A percentile compares a stretch with the other conserved stretches of the same genome.
phyloP scores from a whole-genome alignment of 2,797 vertebrate genomes.

The Cynodonichthys magdalenae region DNA sequence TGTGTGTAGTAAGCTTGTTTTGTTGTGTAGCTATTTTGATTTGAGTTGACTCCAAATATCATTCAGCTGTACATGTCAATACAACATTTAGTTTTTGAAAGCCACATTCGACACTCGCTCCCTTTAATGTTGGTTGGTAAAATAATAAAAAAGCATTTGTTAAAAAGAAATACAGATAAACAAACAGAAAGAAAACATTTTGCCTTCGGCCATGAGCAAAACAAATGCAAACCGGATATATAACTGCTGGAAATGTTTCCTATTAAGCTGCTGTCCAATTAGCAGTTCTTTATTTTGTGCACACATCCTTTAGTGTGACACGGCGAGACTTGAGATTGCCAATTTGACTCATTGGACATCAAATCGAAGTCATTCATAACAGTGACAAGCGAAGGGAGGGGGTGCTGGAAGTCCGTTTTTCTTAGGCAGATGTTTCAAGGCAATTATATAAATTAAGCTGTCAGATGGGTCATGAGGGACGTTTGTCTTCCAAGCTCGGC shows the following conservation, averaged over 20 bases:
- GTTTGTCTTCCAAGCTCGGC: slow-evolving; percentile 61
- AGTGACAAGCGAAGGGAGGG: slow-evolving; percentile 60
- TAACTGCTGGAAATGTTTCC: slow-evolving; percentile 6
- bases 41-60: too few species aligned
- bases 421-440: slow-evolving; percentile 70
- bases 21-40: too few species aligned
- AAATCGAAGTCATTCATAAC: slow-evolving; percentile 65
- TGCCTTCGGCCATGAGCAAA: too few species aligned
- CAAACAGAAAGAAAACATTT: too few species aligned
- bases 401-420: slow-evolving; percentile 61
- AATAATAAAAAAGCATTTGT: too few species aligned
- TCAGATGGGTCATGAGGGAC: slow-evolving; percentile 73
- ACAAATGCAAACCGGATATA: slow-evolving; percentile 1
- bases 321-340: slow-evolving; percentile 41
- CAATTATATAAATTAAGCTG: slow-evolving; percentile 81
- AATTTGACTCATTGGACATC: slow-evolving; percentile 65
- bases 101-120: too few species aligned
- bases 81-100: too few species aligned
- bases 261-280: slow-evolving; percentile 36
- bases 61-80: too few species aligned
- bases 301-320: slow-evolving; percentile 30
- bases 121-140: too few species aligned
- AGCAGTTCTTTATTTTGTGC: slow-evolving; percentile 27
- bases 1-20: too few species aligned
- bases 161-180: neutral